phyloP scores from a whole-genome alignment of 2,797 vertebrate genomes.

The Alcedo quadribrachys region DNA sequence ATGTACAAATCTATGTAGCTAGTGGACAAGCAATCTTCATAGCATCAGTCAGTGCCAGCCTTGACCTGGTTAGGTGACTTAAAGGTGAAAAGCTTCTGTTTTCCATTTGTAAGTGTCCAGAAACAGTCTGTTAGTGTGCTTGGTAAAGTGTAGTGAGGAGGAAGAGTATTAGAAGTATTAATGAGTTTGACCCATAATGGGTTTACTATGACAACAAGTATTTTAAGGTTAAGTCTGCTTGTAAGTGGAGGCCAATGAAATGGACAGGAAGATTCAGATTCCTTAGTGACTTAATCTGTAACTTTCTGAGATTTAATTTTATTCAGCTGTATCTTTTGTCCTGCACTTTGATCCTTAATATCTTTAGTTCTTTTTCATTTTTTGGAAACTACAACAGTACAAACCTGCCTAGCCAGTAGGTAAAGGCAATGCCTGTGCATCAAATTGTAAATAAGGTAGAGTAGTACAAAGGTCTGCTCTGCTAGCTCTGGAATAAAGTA shows the following conservation, averaged over 20 bases:
- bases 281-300: background rate
- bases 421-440: background rate
- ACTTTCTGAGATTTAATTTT: background rate
- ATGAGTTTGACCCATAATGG: background rate
- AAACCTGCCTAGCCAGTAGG: background rate
- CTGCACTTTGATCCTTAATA: background rate
- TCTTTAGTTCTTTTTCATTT: background rate
- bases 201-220: background rate
- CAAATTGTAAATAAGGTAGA: background rate
- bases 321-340: background rate
- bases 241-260: background rate
- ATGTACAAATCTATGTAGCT: background rate
- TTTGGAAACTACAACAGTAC: background rate
- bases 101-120: background rate
- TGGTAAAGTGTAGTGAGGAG: background rate
- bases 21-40: background rate
- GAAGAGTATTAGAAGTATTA: background rate
- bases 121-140: background rate
- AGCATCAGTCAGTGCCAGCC: background rate
- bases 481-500: background rate
- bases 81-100: background rate
- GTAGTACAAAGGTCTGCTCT: background rate
- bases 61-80: background rate
- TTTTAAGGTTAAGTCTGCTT: background rate
- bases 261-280: background rate